Conservation (phyloP, 2,113 vertebrate genomes). For the Stercorarius parasiticus region DNA sequence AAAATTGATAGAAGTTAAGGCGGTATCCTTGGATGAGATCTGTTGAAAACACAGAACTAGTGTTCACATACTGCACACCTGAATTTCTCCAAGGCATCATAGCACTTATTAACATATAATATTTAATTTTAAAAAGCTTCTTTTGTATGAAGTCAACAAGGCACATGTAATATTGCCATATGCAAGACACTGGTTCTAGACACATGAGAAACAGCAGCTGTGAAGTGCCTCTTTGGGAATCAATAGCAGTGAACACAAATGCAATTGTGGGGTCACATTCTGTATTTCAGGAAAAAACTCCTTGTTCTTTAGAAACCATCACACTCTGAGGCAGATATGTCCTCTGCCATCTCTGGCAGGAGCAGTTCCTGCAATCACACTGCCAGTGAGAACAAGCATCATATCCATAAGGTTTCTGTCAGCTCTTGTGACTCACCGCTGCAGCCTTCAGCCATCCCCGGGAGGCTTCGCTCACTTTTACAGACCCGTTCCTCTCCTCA, state of each 20-base stretch:
- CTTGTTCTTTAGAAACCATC: not conserved
- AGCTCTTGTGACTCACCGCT: slow-evolving; percentile 66
- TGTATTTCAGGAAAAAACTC: not conserved
- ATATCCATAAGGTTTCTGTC: not conserved
- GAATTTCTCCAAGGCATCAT: not conserved
- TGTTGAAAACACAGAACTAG: not conserved
- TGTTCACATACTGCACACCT: not conserved
- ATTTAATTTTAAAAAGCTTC: not conserved
- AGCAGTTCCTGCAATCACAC: not conserved
- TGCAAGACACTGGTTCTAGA: not conserved
- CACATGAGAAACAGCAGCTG: not conserved
- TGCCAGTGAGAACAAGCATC: not conserved
- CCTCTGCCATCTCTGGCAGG: not conserved
- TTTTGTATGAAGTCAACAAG: not conserved
- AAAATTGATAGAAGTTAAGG: not conserved
- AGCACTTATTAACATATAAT: not conserved
- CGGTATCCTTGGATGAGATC: not conserved
- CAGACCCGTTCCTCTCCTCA: slow-evolving; percentile 58
- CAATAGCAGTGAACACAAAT: not conserved
- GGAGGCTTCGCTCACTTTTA: slow-evolving; percentile 66
- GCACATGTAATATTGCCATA: rapidly evolving
- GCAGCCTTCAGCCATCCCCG: slow-evolving; percentile 77
- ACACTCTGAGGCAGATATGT: not conserved
- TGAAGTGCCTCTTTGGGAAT: not conserved
- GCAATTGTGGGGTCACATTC: not conserved